Evolutionary conservation across 2,888 invertebrate species (phyloP), one percentile per base, ranked within the genome.

Genomic region (Acanthosepion esculentum): DNA sequence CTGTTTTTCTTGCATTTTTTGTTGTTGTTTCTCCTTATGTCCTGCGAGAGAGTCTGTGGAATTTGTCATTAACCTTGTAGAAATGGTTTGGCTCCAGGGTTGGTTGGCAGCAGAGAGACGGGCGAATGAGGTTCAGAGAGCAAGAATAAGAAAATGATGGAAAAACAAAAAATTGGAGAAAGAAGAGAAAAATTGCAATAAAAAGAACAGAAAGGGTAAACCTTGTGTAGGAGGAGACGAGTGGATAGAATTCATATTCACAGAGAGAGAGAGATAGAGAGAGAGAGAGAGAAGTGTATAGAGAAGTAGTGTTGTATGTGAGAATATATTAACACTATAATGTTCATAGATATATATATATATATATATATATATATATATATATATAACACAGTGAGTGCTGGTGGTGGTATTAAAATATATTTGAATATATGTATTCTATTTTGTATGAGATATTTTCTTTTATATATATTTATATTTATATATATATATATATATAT

Each of bases 201-300:
- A 41, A 41, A 41, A 41, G 41, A 41, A 41, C 41, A 41, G 3
- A 41, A 41, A 41, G 41, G 41, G 41, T 41, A 41, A 41, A 41
- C 41, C 3, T 41, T 3, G 78, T 78, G 1, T 1, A n/a, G n/a
- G 0, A n/a, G 12, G n/a, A 15, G n/a, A 5, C 2, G 5, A n/a
- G 33, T 78, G n/a, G 15, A n/a, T 8, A 10, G n/a, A 78, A n/a
- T n/a, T 10, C n/a, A 78, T 12, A 78, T 78, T 7, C 55, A 55
- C 20, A 55, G 15, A 18, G 18, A 55, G 18, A 55, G 4, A 55
- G 5, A 55, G 15, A 55, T n/a, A n/a, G n/a, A n/a, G n/a, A 55
- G 15, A 18, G 18, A 55, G 18, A 55, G 4, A 55, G 5, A 55
- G 15, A 55, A 5, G 20, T 55, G 20, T 15, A 20, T 15, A 18